Percentiles rank a stretch among this genome's conserved stretches.
These are phyloP conservation scores for Watsonalla cultraria DNA, from an alignment of 2,888 invertebrate genomes.

Conservation along the genomic window DNA sequence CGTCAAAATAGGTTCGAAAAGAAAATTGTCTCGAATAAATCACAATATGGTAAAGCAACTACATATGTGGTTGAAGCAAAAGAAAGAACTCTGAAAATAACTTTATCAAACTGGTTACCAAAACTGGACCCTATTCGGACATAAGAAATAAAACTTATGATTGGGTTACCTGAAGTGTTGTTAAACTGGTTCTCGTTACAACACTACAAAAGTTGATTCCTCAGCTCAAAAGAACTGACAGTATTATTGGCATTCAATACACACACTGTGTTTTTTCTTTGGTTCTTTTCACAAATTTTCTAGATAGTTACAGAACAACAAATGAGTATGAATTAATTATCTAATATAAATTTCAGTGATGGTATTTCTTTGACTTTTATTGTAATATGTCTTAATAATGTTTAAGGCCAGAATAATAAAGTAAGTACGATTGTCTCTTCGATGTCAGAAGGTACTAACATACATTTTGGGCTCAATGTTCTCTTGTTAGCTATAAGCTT, in stretches of 20 bases:
- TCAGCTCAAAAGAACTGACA: too few relatives aligned
- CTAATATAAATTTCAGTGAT: too few relatives aligned
- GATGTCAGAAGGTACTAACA: conserved; percentile 16
- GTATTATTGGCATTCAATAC: neutral
- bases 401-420: conserved; percentile 12
- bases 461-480: conserved; percentile 19
- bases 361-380: too few relatives aligned
- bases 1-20: neutral
- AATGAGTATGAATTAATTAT: too few relatives aligned
- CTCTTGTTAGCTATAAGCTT: conserved; percentile 12
- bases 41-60: neutral
- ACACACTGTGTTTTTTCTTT: too few relatives aligned
- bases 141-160: conserved; percentile 2
- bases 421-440: conserved; percentile 13
- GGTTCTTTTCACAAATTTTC: too few relatives aligned
- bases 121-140: neutral
- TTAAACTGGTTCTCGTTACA: neutral
- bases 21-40: neutral
- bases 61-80: neutral
- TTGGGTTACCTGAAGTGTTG: neutral
- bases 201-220: neutral
- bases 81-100: neutral
- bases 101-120: neutral
- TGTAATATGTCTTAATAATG: too few relatives aligned
- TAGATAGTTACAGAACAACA: too few relatives aligned